Conservation (phyloP, 2,888 invertebrate species). For the Ceraclea dissimilis region DNA sequence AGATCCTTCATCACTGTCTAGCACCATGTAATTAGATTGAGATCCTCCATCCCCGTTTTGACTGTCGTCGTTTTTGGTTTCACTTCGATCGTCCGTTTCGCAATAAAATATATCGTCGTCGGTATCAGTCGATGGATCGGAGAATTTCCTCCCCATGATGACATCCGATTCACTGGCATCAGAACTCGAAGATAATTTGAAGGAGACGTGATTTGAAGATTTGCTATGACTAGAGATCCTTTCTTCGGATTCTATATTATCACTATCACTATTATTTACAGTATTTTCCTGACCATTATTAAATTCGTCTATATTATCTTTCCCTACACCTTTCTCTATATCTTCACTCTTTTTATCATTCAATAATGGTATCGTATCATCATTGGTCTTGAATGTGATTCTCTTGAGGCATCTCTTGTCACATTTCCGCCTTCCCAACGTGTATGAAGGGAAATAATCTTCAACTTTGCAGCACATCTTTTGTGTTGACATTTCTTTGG, state of each 20-base stretch:
- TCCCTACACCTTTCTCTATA: not conserved
- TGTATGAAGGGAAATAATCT: conserved; percentile 47
- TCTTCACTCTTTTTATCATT: not conserved
- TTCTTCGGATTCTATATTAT: not conserved
- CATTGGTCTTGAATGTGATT: not conserved
- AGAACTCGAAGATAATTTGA: conserved; percentile 31
- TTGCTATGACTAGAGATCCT: conserved; percentile 9
- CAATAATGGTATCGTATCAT: not conserved
- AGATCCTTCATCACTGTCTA: conserved; percentile 66
- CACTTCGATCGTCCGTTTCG: conserved; percentile 25
- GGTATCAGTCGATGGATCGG: conserved; percentile 28
- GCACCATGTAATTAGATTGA: conserved; percentile 44
- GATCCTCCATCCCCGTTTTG: conserved; percentile 33
- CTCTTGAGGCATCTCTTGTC: conserved; percentile 28
- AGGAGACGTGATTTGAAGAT: conserved; percentile 18
- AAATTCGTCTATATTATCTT: not conserved
- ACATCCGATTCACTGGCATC: conserved; percentile 36
- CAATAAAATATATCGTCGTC: conserved; percentile 33
- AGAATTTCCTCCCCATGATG: conserved; percentile 29
- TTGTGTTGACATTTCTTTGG: conserved; percentile 28
- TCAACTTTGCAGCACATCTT: conserved; percentile 38
- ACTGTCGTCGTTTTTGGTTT: conserved; percentile 29
- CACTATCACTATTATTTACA: not conserved
- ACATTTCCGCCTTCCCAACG: conserved; percentile 50
- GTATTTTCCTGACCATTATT: not conserved